Evolutionary conservation across 2,113 vertebrate genomes (phyloP), one percentile per base, ranked within the genome.

Genomic region (Calyptomena viridis): DNA sequence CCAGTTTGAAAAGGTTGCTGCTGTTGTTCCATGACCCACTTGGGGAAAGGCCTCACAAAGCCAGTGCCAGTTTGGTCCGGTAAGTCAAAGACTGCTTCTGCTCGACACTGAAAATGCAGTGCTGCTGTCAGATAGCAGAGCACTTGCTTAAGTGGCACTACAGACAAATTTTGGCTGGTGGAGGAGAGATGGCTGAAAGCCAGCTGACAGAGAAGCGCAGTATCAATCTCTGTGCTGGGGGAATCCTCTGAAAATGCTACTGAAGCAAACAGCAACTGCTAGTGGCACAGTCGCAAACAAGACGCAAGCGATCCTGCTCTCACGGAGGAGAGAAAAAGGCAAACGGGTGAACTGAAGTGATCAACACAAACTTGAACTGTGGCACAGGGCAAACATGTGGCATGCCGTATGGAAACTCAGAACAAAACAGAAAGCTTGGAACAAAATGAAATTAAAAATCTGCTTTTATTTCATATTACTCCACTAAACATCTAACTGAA

Each of bases 371-470:
- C 94, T 94, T 76, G 90, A 95, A 94, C 89, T 8, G 2, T 79
- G 74, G 91, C 84, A 95, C 74, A 82, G 93, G 95, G 93, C 94
- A 96, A 95, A 94, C 91, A 96, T 91, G 95, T 91, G 95, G 94
- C 66, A 17, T 1, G 64, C 95, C 89, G 95, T 96, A 95, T 94
- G 95, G 95, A 84, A 95, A 94, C 63, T 42, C 66, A 64, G 93
- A 94, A 89, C 84, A 93, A 95, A 95, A 93, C 89, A 96, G 95
- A 97, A 97, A 96, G 75, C 92, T 96, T 97, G 93, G 95, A 96
- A 96, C 80, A 95, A 97, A 95, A 84, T 58, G 12, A 89, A 95
- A 97, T 97, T 84, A 91, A 95, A 95, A 95, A 95, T 91, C 95
- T 95, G 95, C 67, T 87, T 94, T 95, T 95, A 95, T 81, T 95